Conservation (phyloP, 2,888 invertebrate species). For the Lycia hirtaria region DNA sequence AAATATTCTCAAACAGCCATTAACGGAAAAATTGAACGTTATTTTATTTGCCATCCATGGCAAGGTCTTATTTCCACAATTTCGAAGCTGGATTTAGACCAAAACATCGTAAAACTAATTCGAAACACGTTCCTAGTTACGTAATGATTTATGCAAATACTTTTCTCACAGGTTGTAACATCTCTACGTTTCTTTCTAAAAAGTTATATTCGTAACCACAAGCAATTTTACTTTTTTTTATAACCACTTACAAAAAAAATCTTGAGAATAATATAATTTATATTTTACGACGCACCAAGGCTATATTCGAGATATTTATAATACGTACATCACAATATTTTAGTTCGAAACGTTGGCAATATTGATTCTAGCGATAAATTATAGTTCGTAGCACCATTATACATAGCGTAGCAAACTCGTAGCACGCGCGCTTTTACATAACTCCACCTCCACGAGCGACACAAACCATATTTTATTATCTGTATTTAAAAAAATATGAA, state of each 20-base stretch:
- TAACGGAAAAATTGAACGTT: not conserved
- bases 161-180: not conserved
- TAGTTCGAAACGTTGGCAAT: conserved; percentile 20
- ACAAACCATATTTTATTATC: conserved; percentile 39
- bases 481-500: conserved; percentile 13
- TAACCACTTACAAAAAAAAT: conserved; percentile 14
- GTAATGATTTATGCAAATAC: not conserved
- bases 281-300: conserved; percentile 35
- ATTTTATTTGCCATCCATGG: not conserved
- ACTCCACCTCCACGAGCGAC: conserved; percentile 44
- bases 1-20: too few relatives aligned
- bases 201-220: not conserved
- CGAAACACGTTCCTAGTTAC: not conserved
- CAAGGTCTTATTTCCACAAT: not conserved
- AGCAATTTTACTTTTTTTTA: conserved; percentile 1
- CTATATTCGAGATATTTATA: conserved; percentile 29
- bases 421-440: conserved; percentile 50
- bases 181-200: not conserved
- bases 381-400: conserved; percentile 30
- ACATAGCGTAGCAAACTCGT: conserved; percentile 60
- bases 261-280: conserved; percentile 19
- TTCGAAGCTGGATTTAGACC: not conserved
- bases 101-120: not conserved
- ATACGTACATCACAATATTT: conserved; percentile 34
- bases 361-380: conserved; percentile 35